Evolutionary conservation across 2,888 invertebrate genomes (phyloP), one percentile per base, ranked within the genome.

Genomic region (Megalurothrips usitatus): DNA sequence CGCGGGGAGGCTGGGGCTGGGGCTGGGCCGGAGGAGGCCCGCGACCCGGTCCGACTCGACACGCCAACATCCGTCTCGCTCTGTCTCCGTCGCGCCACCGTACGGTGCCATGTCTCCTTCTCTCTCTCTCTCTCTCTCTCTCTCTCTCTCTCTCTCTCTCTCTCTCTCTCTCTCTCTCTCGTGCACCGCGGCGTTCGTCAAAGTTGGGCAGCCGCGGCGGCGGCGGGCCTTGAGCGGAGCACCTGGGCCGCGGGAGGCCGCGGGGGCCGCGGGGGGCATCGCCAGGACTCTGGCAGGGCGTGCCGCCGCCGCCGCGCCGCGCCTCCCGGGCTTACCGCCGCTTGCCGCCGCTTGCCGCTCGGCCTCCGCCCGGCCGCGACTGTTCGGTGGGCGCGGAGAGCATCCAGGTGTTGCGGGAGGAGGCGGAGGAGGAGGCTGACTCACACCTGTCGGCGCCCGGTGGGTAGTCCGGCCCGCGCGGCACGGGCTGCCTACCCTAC

Each of bases 401-500:
- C n/a, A n/a, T n/a, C n/a, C 81, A 79, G 78, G 79, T 63, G 78
- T 63, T 28, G 49, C 80, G 79, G 63, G 80, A 82, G 82, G 84
- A 82, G 82, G 79, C 81, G 28, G 82, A 81, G 14, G 1, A 52
- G 52, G 14, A 49, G 10, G 49, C 49, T 17, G 52, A 19, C 52
- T 17, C 52, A 19, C 52, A 12, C 52, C 52, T 52, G 52, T 19
- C 10, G 12, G 49, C 49, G 49, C 49, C 49, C 12, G 9, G 49
- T 49, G 34, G 34, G 34, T 43, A 43, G 34, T 2, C 34, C 34
- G 6, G 34, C 34, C 34, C 34, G 34, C 34, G 6, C 34, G 34
- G 6, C 34, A 43, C 34, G 34, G 3, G 34, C 34, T 43, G 6
- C 34, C 34, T 43, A 43, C 34, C 34, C 34, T 6, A n/a, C n/a